Conservation (phyloP, 2,888 invertebrate genomes). For the Noctua janthina region DNA sequence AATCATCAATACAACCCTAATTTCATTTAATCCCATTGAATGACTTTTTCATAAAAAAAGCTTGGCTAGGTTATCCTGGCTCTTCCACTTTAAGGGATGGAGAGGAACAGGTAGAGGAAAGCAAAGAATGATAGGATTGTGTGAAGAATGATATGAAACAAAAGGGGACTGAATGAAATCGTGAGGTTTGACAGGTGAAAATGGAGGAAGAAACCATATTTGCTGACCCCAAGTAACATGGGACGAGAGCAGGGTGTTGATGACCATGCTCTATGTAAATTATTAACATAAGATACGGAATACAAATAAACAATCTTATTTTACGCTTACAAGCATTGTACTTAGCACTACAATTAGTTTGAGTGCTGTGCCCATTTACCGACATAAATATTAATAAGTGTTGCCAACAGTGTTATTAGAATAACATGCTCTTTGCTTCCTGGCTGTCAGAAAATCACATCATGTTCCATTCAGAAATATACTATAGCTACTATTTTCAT, state of each 20-base stretch:
- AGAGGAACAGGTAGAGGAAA: neutral
- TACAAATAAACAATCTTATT: conserved; percentile 18
- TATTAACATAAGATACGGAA: conserved; percentile 1
- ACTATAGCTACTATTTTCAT: neutral
- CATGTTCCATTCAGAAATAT: conserved; percentile 15
- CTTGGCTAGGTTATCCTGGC: no score
- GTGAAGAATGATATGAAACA: neutral
- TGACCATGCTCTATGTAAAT: neutral
- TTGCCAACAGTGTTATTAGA: conserved; percentile 12
- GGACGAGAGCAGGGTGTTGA: neutral
- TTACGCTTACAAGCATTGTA: conserved; percentile 28
- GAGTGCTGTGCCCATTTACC: conserved; percentile 13
- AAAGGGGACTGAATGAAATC: neutral
- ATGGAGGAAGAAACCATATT: neutral
- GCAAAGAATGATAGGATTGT: neutral
- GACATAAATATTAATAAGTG: conserved; percentile 14
- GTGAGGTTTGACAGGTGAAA: no score
- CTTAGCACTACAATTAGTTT: conserved; percentile 39
- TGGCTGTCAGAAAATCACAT: conserved; percentile 17
- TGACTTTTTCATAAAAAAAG: neutral
- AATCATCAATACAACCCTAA: neutral
- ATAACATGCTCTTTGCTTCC: conserved; percentile 22
- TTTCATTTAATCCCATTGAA: neutral
- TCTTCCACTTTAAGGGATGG: neutral
- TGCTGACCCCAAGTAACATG: neutral